Percentiles rank a stretch among this genome's conserved stretches.
These are phyloP conservation scores for Monarcha castaneiventris DNA, from an alignment of 2,113 vertebrate genomes.

Conservation along the genomic window DNA sequence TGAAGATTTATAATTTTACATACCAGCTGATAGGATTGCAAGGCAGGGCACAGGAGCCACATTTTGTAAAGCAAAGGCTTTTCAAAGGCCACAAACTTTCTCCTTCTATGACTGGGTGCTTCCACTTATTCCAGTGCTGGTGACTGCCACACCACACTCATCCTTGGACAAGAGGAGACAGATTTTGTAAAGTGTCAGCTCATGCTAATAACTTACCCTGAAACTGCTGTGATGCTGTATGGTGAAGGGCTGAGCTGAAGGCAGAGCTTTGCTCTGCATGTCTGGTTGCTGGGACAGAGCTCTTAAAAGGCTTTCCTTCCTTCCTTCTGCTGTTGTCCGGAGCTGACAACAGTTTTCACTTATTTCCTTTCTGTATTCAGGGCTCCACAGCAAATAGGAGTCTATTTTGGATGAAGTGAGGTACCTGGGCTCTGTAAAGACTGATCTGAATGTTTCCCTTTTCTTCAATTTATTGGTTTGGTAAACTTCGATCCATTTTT, in stretches of 20 bases:
- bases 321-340: neutral
- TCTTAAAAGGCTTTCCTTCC: neutral
- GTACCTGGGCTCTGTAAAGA: neutral
- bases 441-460: neutral
- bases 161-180: neutral
- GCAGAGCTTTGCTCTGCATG: neutral
- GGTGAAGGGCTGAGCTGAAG: neutral
- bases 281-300: neutral
- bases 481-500: neutral
- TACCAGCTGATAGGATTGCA: neutral
- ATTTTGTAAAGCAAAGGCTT: neutral
- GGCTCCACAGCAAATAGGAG: neutral
- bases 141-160: fast-evolving
- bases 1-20: neutral
- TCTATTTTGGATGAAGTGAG: neutral
- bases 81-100: neutral
- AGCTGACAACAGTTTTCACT: neutral
- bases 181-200: neutral
- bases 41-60: neutral
- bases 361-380: neutral
- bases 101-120: neutral
- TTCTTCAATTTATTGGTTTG: neutral
- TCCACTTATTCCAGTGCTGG: neutral
- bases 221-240: fast-evolving
- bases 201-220: neutral